phyloP scores from a whole-genome alignment of 2,113 vertebrate genomes.

The Planiliza haematocheilus region DNA sequence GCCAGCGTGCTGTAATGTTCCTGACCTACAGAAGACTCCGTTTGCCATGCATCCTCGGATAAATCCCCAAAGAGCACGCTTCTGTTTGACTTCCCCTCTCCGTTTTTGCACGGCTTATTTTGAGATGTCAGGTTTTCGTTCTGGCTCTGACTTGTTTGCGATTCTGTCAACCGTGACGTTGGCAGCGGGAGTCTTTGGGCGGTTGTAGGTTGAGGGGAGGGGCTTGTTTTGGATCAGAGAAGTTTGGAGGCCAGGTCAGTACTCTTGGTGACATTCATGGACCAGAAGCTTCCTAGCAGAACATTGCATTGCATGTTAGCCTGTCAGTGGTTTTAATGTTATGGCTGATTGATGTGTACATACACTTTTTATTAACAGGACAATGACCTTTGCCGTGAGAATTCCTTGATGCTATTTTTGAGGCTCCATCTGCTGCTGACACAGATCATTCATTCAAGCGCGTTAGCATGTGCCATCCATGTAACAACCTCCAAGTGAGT shows the following conservation, averaged over 20 bases:
- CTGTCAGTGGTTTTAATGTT: no score
- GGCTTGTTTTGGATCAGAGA: no score
- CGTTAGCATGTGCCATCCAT: background rate
- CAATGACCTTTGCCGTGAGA: background rate
- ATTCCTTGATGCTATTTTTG: background rate
- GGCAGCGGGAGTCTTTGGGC: no score
- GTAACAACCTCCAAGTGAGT: conserved; percentile 45
- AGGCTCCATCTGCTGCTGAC: background rate
- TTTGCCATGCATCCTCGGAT: conserved; percentile 35
- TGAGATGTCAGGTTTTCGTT: background rate
- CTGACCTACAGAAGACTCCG: conserved; percentile 26
- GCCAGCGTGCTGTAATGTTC: conserved; percentile 27
- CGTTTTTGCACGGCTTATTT: background rate
- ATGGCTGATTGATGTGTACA: no score
- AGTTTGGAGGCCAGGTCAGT: no score
- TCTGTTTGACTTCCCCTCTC: background rate
- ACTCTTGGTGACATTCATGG: no score
- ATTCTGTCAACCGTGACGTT: no score
- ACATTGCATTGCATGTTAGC: no score
- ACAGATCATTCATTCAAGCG: conserved; percentile 12
- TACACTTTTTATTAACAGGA: no score
- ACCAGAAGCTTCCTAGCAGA: no score
- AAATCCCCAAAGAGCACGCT: conserved; percentile 18
- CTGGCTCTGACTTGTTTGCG: background rate
- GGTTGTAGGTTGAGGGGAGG: no score